A percentile compares a stretch with the other conserved stretches of the same genome.
Conservation (phyloP, 2,113 vertebrate species). For the Odobenus rosmarus region DNA sequence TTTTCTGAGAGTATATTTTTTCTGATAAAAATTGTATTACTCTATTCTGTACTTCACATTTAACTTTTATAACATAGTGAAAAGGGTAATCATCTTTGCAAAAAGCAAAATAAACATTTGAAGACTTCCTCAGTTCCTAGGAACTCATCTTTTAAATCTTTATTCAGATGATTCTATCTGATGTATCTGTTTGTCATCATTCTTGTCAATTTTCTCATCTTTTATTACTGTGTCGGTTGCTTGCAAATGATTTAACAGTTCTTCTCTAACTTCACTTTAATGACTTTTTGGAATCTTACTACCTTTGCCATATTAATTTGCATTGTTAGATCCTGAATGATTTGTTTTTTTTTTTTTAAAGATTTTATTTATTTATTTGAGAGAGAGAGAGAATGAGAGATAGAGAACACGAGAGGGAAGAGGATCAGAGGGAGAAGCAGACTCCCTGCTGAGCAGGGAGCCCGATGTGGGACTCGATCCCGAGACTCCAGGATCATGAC, state of each 20-base stretch:
- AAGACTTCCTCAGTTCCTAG: not conserved
- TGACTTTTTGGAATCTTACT: not conserved
- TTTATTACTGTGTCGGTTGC: not conserved
- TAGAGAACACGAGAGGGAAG: no score
- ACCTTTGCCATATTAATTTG: not conserved
- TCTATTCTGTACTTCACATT: not conserved
- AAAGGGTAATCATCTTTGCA: conserved; percentile 26
- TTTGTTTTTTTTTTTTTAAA: no score
- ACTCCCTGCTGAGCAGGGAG: no score
- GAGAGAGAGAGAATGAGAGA: no score
- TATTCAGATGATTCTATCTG: not conserved
- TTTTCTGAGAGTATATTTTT: conserved; percentile 10
- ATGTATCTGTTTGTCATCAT: not conserved
- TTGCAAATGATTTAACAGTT: not conserved
- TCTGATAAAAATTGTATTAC: not conserved
- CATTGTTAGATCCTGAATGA: not conserved
- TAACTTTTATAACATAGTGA: not conserved
- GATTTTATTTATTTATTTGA: no score
- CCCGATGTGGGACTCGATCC: no score
- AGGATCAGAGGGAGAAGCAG: no score
- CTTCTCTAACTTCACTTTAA: not conserved
- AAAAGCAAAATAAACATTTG: not conserved
- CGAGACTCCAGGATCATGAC: no score
- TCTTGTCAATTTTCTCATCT: not conserved
- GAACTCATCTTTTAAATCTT: not conserved